These are phyloP conservation scores for Hylyphantes graminicola DNA, from an alignment of 1,140 invertebrate species.

Conservation along the genomic window DNA sequence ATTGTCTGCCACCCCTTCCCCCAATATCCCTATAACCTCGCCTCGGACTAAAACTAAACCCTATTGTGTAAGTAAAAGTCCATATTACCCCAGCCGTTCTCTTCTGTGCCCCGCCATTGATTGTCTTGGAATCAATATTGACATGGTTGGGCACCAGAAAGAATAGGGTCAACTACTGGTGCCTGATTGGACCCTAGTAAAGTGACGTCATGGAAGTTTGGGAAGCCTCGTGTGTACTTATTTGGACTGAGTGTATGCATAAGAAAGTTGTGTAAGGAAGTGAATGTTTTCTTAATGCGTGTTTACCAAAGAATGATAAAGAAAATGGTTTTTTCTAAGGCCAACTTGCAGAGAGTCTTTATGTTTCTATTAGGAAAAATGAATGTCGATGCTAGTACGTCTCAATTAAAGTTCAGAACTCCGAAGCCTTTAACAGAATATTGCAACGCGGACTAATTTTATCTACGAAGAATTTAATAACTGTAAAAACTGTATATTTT, in stretches of 20 bases:
- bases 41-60: slow-evolving; percentile 41
- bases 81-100: slow-evolving; percentile 46
- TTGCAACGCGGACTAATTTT: too few relatives aligned
- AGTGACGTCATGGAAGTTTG: slow-evolving; percentile 54
- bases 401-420: too few relatives aligned
- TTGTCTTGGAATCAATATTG: slow-evolving; percentile 56
- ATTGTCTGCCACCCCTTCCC: neutral
- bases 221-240: slow-evolving; percentile 9
- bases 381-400: too few relatives aligned
- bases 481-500: too few relatives aligned
- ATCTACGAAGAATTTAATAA: too few relatives aligned
- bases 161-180: slow-evolving; percentile 60
- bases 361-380: too few relatives aligned
- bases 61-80: slow-evolving; percentile 53
- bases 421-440: too few relatives aligned
- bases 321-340: neutral
- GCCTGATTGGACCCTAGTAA: slow-evolving; percentile 57
- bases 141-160: slow-evolving; percentile 55
- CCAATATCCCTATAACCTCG: neutral
- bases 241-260: slow-evolving; percentile 12
- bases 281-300: neutral
- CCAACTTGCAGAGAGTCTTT: neutral
- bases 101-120: slow-evolving; percentile 37
- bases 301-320: slow-evolving; percentile 10
- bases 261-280: too few relatives aligned